phyloP scores from a whole-genome alignment of 2,888 invertebrate genomes.

The Mactromeris polynyma region DNA sequence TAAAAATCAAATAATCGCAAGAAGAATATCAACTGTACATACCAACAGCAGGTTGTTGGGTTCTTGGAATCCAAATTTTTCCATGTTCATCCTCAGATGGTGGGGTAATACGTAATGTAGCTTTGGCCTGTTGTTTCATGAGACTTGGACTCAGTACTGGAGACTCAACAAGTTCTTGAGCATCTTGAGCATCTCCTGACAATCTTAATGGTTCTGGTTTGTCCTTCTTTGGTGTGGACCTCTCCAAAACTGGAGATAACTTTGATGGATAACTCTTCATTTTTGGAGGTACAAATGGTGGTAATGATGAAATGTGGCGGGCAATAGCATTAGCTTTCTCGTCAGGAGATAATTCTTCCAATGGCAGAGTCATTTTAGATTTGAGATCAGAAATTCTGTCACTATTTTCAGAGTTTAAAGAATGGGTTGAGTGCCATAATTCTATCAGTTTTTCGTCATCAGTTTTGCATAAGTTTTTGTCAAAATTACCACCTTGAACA shows the following conservation, averaged over 20 bases:
- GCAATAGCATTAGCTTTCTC: slow-evolving; percentile 79
- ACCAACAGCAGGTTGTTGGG: slow-evolving; percentile 35
- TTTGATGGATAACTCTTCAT: slow-evolving; percentile 76
- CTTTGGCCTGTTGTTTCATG: slow-evolving; percentile 73
- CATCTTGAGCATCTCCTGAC: slow-evolving; percentile 14
- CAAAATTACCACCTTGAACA: slow-evolving; percentile 71
- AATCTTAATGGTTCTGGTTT: slow-evolving; percentile 57
- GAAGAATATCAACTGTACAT: neutral
- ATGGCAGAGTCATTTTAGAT: slow-evolving; percentile 68
- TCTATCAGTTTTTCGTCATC: slow-evolving; percentile 84
- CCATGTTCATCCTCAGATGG: slow-evolving; percentile 75
- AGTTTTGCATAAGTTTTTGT: slow-evolving; percentile 77
- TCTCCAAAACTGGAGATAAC: slow-evolving; percentile 79
- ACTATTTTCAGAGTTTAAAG: slow-evolving; percentile 62
- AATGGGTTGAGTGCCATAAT: slow-evolving; percentile 72
- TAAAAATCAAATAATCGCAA: neutral
- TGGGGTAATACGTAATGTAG: slow-evolving; percentile 74
- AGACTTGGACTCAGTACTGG: slow-evolving; percentile 66
- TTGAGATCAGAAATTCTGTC: slow-evolving; percentile 73
- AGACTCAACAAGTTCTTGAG: slow-evolving; percentile 40
- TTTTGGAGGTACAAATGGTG: slow-evolving; percentile 83
- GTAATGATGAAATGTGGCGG: slow-evolving; percentile 75
- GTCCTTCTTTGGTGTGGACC: slow-evolving; percentile 60
- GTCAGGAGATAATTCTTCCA: slow-evolving; percentile 72
- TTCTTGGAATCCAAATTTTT: slow-evolving; percentile 77